Percentiles rank a stretch among this genome's conserved stretches.
Evolutionary conservation across 2,113 vertebrate genomes (phyloP).

Genomic region (Scophthalmus maximus): DNA sequence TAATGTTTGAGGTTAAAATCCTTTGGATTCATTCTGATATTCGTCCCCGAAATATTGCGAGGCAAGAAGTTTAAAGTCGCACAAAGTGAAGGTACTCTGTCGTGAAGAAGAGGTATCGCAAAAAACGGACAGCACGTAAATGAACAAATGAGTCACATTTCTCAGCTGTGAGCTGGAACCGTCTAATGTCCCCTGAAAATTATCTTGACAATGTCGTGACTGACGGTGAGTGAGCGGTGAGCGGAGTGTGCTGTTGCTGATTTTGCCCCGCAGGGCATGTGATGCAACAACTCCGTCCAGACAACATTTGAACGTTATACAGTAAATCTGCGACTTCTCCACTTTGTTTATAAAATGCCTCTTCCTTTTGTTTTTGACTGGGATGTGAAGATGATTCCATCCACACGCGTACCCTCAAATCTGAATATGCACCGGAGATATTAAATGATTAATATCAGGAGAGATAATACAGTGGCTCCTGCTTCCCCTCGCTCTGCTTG

Average conservation of each 20-base stretch:
- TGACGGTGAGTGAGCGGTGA: no score
- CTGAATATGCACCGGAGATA: constrained; percentile 29
- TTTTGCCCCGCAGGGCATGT: no score
- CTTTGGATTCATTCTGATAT: no score
- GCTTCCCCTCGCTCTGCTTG: constrained; percentile 42
- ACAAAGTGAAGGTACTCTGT: no score
- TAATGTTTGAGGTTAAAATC: no score
- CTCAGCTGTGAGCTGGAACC: no score
- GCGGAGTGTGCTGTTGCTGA: background rate
- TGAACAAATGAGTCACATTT: background rate
- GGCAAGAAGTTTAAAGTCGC: no score
- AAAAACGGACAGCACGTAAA: background rate
- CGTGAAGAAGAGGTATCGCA: no score
- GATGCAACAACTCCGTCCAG: no score
- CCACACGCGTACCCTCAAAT: constrained; percentile 23
- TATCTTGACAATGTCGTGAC: background rate
- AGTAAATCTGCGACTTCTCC: background rate
- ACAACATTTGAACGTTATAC: background rate
- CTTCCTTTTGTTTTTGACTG: constrained; percentile 3
- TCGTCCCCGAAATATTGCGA: no score
- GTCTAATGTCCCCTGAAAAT: no score
- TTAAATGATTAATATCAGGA: constrained; percentile 52
- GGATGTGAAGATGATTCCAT: constrained; percentile 18
- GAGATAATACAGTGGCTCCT: constrained; percentile 24
- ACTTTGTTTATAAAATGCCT: constrained; percentile 2